Percentiles rank a stretch among this genome's conserved stretches.
phyloP scores from a whole-genome alignment of 2,888 invertebrate genomes.

The Acanthoscelides obtectus region DNA sequence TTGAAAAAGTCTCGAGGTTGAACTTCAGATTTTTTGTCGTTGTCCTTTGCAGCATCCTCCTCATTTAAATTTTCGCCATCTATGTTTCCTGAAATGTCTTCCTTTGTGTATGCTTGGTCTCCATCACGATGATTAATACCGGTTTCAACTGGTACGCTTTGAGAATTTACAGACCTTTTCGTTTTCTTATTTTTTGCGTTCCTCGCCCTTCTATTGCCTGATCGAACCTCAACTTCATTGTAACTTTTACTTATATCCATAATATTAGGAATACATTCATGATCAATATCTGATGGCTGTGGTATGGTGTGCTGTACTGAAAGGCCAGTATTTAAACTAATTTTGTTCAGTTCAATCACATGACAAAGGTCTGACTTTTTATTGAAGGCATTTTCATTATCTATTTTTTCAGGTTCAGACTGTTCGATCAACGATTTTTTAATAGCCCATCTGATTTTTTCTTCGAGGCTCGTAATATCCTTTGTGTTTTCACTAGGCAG shows the following conservation, averaged over 20 bases:
- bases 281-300: not conserved
- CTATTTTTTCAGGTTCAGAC: not conserved
- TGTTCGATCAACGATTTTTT: not conserved
- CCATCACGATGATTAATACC: not conserved
- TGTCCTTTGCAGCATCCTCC: not conserved
- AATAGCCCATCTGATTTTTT: conserved; percentile 1
- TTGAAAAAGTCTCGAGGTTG: not conserved
- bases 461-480: not conserved
- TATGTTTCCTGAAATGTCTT: not conserved
- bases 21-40: not conserved
- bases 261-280: not conserved
- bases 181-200: not conserved
- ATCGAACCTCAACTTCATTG: not conserved
- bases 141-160: not conserved
- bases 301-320: not conserved
- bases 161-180: not conserved
- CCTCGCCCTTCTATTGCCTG: not conserved
- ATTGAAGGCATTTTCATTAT: not conserved
- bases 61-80: not conserved
- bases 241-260: not conserved
- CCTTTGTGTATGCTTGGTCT: not conserved
- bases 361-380: not conserved
- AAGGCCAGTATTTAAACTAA: not conserved
- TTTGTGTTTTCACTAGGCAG: conserved; percentile 1
- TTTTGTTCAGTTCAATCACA: not conserved